Evolutionary conservation across 2,113 vertebrate genomes (phyloP), one percentile per base, ranked within the genome.

Genomic region (Callithrix jacchus): DNA sequence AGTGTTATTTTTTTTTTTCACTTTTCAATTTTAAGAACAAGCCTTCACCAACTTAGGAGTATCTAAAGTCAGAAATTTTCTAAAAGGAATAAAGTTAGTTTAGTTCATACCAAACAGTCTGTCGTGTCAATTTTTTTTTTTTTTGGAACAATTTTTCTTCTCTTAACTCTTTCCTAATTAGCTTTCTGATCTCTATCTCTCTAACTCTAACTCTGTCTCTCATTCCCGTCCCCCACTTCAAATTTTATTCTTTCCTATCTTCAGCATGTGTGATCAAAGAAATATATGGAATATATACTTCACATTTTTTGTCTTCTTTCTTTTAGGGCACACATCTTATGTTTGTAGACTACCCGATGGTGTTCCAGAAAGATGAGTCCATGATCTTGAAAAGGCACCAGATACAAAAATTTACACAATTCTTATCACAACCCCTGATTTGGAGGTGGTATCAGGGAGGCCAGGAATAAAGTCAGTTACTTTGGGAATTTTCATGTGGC

Each of bases 21-120:
- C 52, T 76, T 91, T 61, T 35, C 42, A 49, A 56, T 58, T 66
- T 96, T 79, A 89, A 96, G 73, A 80, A 12, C 30, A 77, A 97
- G 73, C 32, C 13, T 18, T 87, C n/a, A 56, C 74, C 58, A 56
- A 89, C 61, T 84, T 71, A 76, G 71, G 49, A 56, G 3, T 49
- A 74, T 20, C 80, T 71, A 82, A 94, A 80, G 10, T n/a, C 23
- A 61, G 91, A 76, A 8, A 74, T 93, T 96, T 95, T 87, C 70
- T 64, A 21, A 45, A 89, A 87, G 32, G 7, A 21, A 74, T 37
- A 32, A 84, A 54, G 42, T 49, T 42, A 49, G 35, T 74, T 79
- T 77, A 89, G 71, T 12, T 92, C 35, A n/a, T 80, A 87, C 47
- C 16, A 64, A 77, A 82, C 4, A 73, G 58, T 84, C 79, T 27